These are phyloP conservation scores for Oreotrochilus melanogaster DNA, from an alignment of 2,113 vertebrate genomes.

Conservation along the genomic window DNA sequence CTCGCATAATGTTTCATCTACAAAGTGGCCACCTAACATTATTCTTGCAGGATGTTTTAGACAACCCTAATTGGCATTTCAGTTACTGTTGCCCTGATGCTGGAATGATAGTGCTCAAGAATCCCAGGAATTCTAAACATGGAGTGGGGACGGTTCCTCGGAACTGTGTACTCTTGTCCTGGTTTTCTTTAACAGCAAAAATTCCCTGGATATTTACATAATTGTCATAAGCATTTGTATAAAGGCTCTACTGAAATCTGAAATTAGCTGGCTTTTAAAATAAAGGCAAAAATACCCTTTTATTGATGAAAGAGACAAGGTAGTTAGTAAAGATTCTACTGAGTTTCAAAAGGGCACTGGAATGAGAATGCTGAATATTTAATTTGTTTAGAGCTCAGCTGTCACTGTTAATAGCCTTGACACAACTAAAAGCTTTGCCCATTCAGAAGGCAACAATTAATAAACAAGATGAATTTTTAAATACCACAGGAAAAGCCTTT, in stretches of 20 bases:
- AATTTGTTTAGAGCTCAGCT: conserved; percentile 21
- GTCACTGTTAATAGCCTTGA: conserved; percentile 34
- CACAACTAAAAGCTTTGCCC: conserved; percentile 59
- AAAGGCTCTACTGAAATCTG: neutral
- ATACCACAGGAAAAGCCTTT: neutral
- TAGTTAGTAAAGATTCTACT: neutral
- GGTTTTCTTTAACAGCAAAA: neutral
- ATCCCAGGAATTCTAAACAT: neutral
- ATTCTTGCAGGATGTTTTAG: neutral
- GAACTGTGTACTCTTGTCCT: neutral
- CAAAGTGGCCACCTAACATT: neutral
- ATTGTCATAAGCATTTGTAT: neutral
- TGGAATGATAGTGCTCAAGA: neutral
- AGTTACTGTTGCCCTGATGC: conserved; percentile 26
- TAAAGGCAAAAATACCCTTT: neutral
- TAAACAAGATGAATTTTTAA: conserved; percentile 40
- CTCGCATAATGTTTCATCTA: neutral
- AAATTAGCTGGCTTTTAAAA: neutral
- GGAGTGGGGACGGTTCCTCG: neutral
- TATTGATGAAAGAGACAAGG: neutral
- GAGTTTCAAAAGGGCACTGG: neutral
- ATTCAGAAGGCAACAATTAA: conserved; percentile 49
- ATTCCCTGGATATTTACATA: neutral
- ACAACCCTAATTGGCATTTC: neutral
- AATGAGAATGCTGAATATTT: conserved; percentile 48